phyloP scores from a whole-genome alignment of 2,888 invertebrate species.

The Acanthosepion lycidas region DNA sequence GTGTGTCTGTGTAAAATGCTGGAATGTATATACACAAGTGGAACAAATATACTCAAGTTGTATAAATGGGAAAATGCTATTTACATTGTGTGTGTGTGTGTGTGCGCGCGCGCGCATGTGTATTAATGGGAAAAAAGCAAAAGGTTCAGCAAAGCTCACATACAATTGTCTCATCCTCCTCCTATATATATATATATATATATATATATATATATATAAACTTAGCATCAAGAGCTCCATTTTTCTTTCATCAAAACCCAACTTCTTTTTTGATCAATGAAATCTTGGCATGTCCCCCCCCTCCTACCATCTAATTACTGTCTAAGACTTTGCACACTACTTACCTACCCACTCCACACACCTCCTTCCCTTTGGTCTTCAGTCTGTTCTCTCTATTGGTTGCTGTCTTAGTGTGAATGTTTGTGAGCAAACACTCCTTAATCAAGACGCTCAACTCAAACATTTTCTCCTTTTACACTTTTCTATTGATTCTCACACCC shows the following conservation, averaged over 20 bases:
- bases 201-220: no score
- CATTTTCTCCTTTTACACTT: background rate
- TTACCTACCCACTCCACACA: background rate
- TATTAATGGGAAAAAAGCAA: background rate
- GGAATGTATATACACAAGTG: background rate
- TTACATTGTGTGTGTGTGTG: background rate
- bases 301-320: background rate
- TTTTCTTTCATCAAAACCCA: background rate
- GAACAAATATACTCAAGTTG: background rate
- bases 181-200: no score
- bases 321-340: background rate
- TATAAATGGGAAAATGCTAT: background rate
- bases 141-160: background rate
- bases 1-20: no score
- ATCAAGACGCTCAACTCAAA: slow-evolving; percentile 33
- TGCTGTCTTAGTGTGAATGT: background rate
- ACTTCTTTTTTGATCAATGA: slow-evolving; percentile 21
- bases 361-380: background rate
- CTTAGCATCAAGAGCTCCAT: background rate
- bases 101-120: no score
- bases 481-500: background rate
- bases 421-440: slow-evolving; percentile 33
- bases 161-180: no score
- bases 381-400: background rate
- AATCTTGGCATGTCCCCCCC: background rate